These are phyloP conservation scores for Leptosomus discolor DNA, from an alignment of 2,113 vertebrate species.

Conservation along the genomic window DNA sequence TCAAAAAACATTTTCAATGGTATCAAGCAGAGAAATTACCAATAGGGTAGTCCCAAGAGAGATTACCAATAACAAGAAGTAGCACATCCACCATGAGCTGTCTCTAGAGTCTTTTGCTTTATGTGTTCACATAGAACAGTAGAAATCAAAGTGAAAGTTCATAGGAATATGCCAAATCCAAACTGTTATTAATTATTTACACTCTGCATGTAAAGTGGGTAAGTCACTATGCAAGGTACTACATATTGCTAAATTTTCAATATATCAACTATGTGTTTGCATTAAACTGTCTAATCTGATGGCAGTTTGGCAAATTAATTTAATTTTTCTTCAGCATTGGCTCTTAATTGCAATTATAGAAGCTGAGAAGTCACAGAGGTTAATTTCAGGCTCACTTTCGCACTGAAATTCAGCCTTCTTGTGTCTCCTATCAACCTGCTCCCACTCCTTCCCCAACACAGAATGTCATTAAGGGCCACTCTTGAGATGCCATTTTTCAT, in stretches of 20 bases:
- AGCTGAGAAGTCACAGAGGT: neutral
- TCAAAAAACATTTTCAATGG: neutral
- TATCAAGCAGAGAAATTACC: neutral
- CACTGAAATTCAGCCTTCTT: neutral
- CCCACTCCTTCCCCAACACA: neutral
- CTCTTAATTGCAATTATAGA: neutral
- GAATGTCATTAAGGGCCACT: accelerated
- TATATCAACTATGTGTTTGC: neutral
- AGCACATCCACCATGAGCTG: neutral
- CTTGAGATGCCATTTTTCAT: neutral
- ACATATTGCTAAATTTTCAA: neutral
- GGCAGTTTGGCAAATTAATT: neutral
- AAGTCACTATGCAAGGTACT: neutral
- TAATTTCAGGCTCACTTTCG: neutral
- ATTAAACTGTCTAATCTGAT: neutral
- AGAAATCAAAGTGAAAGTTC: neutral
- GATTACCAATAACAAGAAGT: neutral
- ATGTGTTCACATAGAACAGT: neutral
- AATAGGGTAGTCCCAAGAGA: neutral
- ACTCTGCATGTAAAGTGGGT: neutral
- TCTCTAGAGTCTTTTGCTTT: neutral
- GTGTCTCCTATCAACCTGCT: neutral
- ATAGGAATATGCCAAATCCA: neutral
- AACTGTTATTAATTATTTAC: neutral
- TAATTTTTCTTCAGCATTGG: neutral